These are phyloP conservation scores for Cheirogaleus medius DNA, from an alignment of 2,113 vertebrate genomes.

Conservation along the genomic window DNA sequence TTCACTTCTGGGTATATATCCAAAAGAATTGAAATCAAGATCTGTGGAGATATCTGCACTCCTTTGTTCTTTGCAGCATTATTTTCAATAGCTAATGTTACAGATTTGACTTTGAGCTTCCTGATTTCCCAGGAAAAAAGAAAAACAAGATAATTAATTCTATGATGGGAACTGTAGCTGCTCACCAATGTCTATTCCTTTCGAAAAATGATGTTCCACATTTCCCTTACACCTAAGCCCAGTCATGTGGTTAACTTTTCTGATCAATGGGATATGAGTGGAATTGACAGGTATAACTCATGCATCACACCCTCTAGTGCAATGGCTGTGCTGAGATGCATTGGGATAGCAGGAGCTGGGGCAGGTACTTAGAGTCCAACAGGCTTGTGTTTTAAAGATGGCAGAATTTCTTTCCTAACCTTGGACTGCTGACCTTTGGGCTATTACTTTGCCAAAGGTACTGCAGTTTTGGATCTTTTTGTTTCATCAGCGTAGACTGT, in stretches of 20 bases:
- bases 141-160: not conserved
- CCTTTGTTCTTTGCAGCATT: not conserved
- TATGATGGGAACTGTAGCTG: not conserved
- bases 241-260: not conserved
- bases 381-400: not conserved
- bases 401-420: not conserved
- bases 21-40: not conserved
- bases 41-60: not conserved
- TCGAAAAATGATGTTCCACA: not conserved
- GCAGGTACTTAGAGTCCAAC: not conserved
- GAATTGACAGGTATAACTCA: not conserved
- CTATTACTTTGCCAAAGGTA: constrained; percentile 4
- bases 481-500: not conserved
- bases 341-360: not conserved
- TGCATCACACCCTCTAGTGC: not conserved
- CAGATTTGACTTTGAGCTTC: not conserved
- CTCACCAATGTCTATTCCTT: not conserved
- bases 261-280: not conserved
- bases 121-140: not conserved
- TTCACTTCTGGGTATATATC: not conserved
- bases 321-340: not conserved
- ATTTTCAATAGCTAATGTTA: not conserved
- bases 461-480: not conserved
- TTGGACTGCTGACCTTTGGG: not conserved
- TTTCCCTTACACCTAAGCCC: not conserved